Base-by-base conservation (phyloP, 2,113 vertebrate species). In the Oxyruncus cristatus region DNA sequence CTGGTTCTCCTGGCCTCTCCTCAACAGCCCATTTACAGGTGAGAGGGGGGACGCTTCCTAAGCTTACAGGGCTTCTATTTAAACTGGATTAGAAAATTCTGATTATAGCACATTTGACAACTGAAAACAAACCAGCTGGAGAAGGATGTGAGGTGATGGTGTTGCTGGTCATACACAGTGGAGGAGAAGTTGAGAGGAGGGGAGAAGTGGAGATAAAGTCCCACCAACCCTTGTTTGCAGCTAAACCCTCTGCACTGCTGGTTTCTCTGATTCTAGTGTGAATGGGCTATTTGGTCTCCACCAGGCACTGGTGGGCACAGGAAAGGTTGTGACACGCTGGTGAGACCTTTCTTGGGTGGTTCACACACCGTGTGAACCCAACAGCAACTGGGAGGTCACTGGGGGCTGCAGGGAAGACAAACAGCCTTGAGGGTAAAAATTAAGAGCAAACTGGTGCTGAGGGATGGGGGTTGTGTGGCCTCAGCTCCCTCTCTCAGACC, bases 381-480 rank as follows among this genome's bases (percentile, higher is more conserved):
- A 56, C 42, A 93, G 72, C 80, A 89, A 62, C 84, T 92, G 76
- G 35, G 72, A 85, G 37, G 47, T 59, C 66, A 32, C 30, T 33
- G 37, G 14, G 72, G 44, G 72, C 55, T 85, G 52, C 35, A 76
- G 77, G 52, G 80, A 46, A 75, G 37, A 61, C 19, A 39, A 80
- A 46, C 10, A 78, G 27, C 22, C 52, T 56, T 21, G 11, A 37
- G 13, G 18, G 35, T 56, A 35, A 79, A 87, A 53, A 32, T n/a
- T 11, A 18, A 39, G 39, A 70, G 15, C 18, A 77, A 53, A 47
- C 15, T 37, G 16, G 2, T 72, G 62, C 35, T 73, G 58, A 35
- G 15, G 39, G 19, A 22, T 44, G 37, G 11, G 12, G 8, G 1
- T 7, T 76, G 44, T 27, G 47, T 2, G 18, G 19, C 22, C 32